These are phyloP conservation scores for Strigamia crassipes DNA, from an alignment of 2,888 invertebrate species.

Conservation along the genomic window DNA sequence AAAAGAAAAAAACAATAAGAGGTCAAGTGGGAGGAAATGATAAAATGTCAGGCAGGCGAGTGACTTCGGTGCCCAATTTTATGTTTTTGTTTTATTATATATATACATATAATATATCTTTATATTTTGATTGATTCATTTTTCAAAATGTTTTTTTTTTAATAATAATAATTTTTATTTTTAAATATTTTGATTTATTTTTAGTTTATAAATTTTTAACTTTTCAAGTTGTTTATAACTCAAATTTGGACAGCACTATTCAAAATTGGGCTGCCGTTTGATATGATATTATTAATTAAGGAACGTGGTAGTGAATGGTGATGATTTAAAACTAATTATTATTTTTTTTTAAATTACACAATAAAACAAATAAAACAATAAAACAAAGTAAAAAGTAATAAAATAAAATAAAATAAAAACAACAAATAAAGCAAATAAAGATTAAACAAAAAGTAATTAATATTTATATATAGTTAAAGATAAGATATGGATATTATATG, in stretches of 20 bases:
- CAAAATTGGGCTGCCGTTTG: slow-evolving; percentile 33
- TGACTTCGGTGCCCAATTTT: slow-evolving; percentile 40
- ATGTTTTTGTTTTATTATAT: slow-evolving; percentile 3
- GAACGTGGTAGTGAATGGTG: slow-evolving; percentile 27
- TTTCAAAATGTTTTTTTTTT: neutral
- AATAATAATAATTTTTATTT: neutral
- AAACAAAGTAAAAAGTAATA: neutral
- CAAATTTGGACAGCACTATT: slow-evolving; percentile 34
- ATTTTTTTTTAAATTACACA: slow-evolving; percentile 1
- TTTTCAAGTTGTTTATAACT: neutral
- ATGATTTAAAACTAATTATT: neutral
- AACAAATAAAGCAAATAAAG: neutral
- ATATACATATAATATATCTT: neutral
- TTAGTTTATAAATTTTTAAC: neutral
- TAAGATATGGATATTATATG: slow-evolving; percentile 34
- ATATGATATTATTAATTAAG: slow-evolving; percentile 22
- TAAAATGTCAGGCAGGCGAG: slow-evolving; percentile 38
- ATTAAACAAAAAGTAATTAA: neutral
- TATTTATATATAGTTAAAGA: neutral
- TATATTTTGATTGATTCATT: neutral
- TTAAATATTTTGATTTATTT: neutral
- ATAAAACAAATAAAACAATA: neutral
- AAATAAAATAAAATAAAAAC: neutral
- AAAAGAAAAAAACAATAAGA: neutral
- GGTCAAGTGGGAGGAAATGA: slow-evolving; percentile 24